Percentiles rank a stretch among this genome's conserved stretches.
These are phyloP conservation scores for Pyrrhia umbra DNA, from an alignment of 2,888 invertebrate species.

Conservation along the genomic window DNA sequence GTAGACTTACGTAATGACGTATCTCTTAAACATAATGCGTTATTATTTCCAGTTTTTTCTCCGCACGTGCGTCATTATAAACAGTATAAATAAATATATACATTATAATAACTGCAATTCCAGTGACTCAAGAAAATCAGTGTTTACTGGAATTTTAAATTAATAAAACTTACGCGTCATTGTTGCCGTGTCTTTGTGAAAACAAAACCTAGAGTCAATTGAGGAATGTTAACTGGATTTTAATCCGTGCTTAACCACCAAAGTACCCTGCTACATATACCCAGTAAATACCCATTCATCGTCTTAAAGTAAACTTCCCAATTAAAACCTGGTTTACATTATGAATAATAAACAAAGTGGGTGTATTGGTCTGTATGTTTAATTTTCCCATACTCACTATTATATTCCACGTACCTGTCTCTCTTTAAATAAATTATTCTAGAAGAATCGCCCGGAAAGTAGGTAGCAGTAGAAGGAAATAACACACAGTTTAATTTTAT, in stretches of 20 bases:
- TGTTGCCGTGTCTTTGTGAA: neutral
- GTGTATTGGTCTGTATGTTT: slow-evolving; percentile 4
- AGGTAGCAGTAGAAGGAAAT: neutral
- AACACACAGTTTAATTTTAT: neutral
- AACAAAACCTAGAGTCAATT: neutral
- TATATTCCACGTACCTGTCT: neutral
- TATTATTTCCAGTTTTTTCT: slow-evolving; percentile 23
- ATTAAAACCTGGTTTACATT: slow-evolving; percentile 23
- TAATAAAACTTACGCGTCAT: slow-evolving; percentile 6
- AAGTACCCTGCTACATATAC: neutral
- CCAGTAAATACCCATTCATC: slow-evolving; percentile 16
- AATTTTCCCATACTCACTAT: neutral
- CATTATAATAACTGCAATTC: slow-evolving; percentile 9
- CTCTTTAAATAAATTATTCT: slow-evolving; percentile 1
- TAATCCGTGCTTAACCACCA: neutral
- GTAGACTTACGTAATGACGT: slow-evolving; percentile 8
- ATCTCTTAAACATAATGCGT: slow-evolving; percentile 3
- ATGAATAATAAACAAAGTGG: slow-evolving; percentile 11
- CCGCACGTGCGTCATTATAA: slow-evolving; percentile 14
- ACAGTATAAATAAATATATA: slow-evolving; percentile 17
- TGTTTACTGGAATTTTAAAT: slow-evolving; percentile 18
- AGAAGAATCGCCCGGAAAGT: neutral
- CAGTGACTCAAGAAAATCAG: slow-evolving; percentile 28
- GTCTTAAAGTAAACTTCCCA: slow-evolving; percentile 11
- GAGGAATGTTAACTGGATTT: neutral